Conservation (phyloP, 2,797 vertebrate genomes). For the Pipistrellus nathusii region DNA sequence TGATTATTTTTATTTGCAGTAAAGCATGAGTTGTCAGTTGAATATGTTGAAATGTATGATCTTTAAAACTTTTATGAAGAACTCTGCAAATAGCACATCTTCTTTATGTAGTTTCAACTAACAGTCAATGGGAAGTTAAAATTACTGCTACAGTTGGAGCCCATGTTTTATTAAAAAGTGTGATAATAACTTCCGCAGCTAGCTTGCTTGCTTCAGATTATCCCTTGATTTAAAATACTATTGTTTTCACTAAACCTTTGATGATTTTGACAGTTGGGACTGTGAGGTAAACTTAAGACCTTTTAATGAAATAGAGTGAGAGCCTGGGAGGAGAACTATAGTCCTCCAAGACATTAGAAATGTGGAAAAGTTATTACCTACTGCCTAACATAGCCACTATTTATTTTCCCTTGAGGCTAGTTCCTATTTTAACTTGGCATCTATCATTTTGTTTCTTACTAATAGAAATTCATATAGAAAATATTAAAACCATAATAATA, state of each 20-base stretch:
- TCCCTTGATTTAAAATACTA: slow-evolving; percentile 66
- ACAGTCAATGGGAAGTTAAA: slow-evolving; percentile 84
- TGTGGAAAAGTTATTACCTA: background rate
- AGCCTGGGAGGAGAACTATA: background rate
- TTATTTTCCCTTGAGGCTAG: background rate
- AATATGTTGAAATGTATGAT: slow-evolving; percentile 85
- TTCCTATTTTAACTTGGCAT: slow-evolving; percentile 42
- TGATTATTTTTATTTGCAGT: slow-evolving; percentile 83
- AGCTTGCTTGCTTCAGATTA: slow-evolving; percentile 58
- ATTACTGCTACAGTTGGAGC: slow-evolving; percentile 80
- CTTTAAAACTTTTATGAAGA: slow-evolving; percentile 83
- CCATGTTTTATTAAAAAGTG: slow-evolving; percentile 64
- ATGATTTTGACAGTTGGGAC: slow-evolving; percentile 64
- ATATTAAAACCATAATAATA: slow-evolving; percentile 31
- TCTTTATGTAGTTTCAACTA: slow-evolving; percentile 80
- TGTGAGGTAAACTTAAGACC: slow-evolving; percentile 15
- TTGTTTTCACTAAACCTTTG: slow-evolving; percentile 54
- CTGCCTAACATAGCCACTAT: background rate
- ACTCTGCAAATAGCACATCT: slow-evolving; percentile 79
- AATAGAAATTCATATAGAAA: background rate
- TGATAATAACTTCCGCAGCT: slow-evolving; percentile 74
- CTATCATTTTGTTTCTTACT: background rate
- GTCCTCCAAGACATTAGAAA: background rate
- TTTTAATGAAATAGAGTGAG: slow-evolving; percentile 54
- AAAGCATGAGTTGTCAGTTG: slow-evolving; percentile 85